Percentiles rank a stretch among this genome's conserved stretches.
phyloP scores from a whole-genome alignment of 2,113 vertebrate genomes.

The Eulemur macaco region DNA sequence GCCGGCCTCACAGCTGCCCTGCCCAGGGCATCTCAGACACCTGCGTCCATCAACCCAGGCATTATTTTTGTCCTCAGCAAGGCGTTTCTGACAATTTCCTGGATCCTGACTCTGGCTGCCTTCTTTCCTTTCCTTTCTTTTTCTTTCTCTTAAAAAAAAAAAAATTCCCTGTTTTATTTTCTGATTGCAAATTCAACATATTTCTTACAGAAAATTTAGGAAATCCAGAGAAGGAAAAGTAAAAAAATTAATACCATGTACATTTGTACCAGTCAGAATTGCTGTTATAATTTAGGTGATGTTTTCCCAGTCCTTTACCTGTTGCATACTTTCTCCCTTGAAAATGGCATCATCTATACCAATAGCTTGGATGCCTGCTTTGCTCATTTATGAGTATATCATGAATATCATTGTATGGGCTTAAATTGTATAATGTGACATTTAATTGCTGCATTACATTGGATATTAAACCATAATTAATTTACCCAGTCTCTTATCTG shows the following conservation, averaged over 20 bases:
- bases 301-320: background rate
- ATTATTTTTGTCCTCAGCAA: background rate
- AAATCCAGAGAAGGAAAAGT: background rate
- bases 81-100: background rate
- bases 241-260: background rate
- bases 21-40: background rate
- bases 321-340: background rate
- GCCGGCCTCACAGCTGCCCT: background rate
- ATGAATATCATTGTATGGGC: background rate
- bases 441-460: background rate
- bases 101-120: rapidly evolving
- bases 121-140: background rate
- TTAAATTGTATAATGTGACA: background rate
- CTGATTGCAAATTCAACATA: background rate
- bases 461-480: background rate
- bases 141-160: background rate
- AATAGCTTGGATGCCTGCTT: background rate
- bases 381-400: background rate
- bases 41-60: rapidly evolving
- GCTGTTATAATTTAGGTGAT: background rate
- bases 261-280: background rate
- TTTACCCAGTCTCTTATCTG: background rate
- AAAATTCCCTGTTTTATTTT: background rate
- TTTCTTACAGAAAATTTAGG: background rate
- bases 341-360: background rate